These are phyloP conservation scores for Myrmecobius fasciatus DNA, from an alignment of 2,113 vertebrate genomes.

Conservation along the genomic window DNA sequence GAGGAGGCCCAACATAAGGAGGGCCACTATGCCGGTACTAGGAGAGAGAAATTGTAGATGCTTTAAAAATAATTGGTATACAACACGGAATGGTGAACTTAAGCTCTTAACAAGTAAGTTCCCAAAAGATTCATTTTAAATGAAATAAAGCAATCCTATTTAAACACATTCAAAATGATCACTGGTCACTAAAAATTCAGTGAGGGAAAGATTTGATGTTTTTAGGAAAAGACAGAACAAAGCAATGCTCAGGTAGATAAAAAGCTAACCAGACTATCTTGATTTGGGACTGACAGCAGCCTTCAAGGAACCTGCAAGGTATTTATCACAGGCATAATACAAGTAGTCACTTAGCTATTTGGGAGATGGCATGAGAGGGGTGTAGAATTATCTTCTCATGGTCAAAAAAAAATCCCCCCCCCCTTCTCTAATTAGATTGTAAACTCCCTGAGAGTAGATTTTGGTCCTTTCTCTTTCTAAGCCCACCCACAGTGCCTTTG, in stretches of 20 bases:
- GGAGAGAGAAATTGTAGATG: slow-evolving; percentile 40
- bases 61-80: not conserved
- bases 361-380: not conserved
- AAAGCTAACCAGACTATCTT: not conserved
- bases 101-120: not conserved
- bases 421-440: not conserved
- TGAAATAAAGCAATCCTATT: not conserved
- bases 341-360: slow-evolving; percentile 6
- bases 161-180: not conserved
- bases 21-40: slow-evolving; percentile 95
- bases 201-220: not conserved
- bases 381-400: not conserved
- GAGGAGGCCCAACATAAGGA: slow-evolving; percentile 93
- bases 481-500: not conserved
- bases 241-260: not conserved
- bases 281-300: not conserved
- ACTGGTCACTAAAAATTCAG: not conserved
- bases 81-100: rapidly evolving
- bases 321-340: not conserved
- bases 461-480: not conserved
- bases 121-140: not conserved
- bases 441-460: not conserved
- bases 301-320: not conserved
- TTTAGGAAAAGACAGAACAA: not conserved
- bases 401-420: not conserved